Evolutionary conservation across 37 sponge, comb jelly and placozoan genomes (phyloP), one percentile per base, ranked within the genome.

Genomic region (Beroe forskalii): DNA sequence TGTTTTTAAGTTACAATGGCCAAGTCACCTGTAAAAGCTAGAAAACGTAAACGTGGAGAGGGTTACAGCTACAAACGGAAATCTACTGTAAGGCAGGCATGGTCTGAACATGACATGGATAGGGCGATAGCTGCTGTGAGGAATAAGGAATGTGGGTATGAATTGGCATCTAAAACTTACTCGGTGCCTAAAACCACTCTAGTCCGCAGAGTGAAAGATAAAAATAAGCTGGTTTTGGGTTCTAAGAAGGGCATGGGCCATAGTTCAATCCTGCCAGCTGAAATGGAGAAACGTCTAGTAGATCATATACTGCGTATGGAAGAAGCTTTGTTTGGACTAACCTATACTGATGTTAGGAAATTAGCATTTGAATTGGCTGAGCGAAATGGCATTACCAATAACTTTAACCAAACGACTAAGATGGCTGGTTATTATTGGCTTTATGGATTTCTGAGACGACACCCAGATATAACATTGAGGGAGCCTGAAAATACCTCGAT

Each of bases 291-390:
- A 14, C 8, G 20, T 8, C 28, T 64, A 4, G 28, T 6, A 25
- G 67, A 64, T 4, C 67, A 64, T 25, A 64, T 64, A n/a, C 20
- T 64, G 67, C 22, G 6, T 25, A 64, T 64, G 67, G 67, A 64
- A n/a, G 67, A 64, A 25, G 22, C 67, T 24, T 64, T 64, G 28
- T 64, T 64, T n/a, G 67, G 67, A 24, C 67, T 64, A 24, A 64
- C 67, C 23, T 24, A 64, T n/a, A 4, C 6, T 64, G 67, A 64
- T 24, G 27, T 64, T 25, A 14, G 67, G 20, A 14, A 24, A 24
- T 24, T 64, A n/a, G 67, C 27, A 8, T 64, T n/a, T 24, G 27
- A 64, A n/a, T 24, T 64, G 27, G 67, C 67, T 6, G 67, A 27
- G 28, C 17, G 17, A 55, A 55, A 55, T 55, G 60, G 60, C 17